These are phyloP conservation scores for Leptinotarsa defecta DNA, from an alignment of 1,140 invertebrate genomes.

Conservation along the genomic window DNA sequence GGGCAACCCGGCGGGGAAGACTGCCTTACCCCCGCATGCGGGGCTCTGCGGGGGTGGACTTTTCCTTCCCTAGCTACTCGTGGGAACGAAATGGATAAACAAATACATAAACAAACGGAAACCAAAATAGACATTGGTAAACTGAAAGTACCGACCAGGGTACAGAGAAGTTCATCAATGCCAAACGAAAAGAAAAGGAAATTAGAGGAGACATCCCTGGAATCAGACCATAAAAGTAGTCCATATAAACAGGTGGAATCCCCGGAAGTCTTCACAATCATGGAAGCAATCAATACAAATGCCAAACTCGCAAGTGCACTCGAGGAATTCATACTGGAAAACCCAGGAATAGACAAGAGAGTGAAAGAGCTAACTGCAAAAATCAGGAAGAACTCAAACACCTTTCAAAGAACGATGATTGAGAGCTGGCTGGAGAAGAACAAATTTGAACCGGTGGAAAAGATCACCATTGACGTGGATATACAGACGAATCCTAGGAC, in stretches of 20 bases:
- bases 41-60: neutral
- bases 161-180: neutral
- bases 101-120: neutral
- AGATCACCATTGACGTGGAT: neutral
- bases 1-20: neutral
- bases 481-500: accelerated
- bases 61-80: neutral
- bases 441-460: too few relatives aligned
- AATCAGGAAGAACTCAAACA: too few relatives aligned
- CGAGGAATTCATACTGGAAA: too few relatives aligned
- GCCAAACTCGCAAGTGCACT: too few relatives aligned
- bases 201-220: too few relatives aligned
- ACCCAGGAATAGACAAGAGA: too few relatives aligned
- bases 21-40: neutral
- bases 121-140: neutral
- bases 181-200: neutral
- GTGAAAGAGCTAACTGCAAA: too few relatives aligned
- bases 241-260: neutral
- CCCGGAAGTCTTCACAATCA: neutral
- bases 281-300: too few relatives aligned
- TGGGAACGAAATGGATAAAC: neutral
- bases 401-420: too few relatives aligned
- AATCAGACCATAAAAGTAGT: neutral
- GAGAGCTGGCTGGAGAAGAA: too few relatives aligned
- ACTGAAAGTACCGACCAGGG: neutral